Evolutionary conservation across 2,888 invertebrate genomes (phyloP).

Genomic region (Agrotis puta): DNA sequence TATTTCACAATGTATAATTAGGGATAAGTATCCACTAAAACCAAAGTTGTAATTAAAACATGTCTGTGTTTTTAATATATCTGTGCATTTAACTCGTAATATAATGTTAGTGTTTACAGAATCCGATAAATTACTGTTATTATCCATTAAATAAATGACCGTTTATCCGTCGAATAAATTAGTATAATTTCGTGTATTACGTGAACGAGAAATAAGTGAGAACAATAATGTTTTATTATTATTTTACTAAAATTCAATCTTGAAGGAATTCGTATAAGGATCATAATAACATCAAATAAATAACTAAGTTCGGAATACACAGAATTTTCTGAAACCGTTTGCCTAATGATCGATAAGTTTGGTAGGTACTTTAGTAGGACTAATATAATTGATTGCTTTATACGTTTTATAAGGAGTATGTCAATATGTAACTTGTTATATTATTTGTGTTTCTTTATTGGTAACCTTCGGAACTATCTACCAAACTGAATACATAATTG

Average conservation of each 20-base stretch:
- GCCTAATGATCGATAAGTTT: constrained; percentile 1
- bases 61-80: too few relatives aligned
- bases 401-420: neutral
- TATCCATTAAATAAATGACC: neutral
- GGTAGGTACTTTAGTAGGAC: neutral
- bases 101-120: neutral
- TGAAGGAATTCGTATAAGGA: neutral
- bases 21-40: neutral
- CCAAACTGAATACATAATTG: neutral
- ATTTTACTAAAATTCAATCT: neutral
- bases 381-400: constrained; percentile 9
- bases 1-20: constrained; percentile 2
- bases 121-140: neutral
- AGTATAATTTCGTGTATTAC: neutral
- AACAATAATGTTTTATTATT: neutral
- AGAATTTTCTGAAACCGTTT: constrained; percentile 9
- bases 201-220: neutral
- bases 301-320: neutral
- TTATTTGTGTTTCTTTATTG: constrained; percentile 2
- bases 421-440: neutral
- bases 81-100: neutral
- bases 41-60: neutral
- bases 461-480: neutral
- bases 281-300: neutral
- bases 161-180: neutral